These are phyloP conservation scores for Eilema griseolum DNA, from an alignment of 2,888 invertebrate species.

Conservation along the genomic window DNA sequence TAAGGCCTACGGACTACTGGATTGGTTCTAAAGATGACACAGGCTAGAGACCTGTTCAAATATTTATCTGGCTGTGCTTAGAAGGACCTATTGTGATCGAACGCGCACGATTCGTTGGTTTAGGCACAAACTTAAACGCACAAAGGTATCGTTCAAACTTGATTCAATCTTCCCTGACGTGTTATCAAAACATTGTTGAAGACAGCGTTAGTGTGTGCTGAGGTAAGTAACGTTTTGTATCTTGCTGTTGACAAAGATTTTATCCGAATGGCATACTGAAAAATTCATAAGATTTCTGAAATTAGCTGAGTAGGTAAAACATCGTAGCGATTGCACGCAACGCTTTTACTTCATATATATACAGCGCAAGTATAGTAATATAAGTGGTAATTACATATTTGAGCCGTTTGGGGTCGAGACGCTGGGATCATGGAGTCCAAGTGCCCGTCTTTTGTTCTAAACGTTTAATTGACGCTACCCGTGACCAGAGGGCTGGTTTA, in stretches of 20 bases:
- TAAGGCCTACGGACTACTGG: background rate
- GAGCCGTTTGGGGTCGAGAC: too few relatives aligned
- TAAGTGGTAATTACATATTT: too few relatives aligned
- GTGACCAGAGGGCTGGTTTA: too few relatives aligned
- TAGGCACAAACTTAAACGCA: background rate
- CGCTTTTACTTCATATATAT: too few relatives aligned
- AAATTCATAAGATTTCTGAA: too few relatives aligned
- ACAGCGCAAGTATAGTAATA: too few relatives aligned
- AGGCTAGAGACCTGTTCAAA: slow-evolving; percentile 5
- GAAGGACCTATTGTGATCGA: slow-evolving; percentile 3
- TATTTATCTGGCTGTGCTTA: background rate
- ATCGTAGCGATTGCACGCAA: too few relatives aligned
- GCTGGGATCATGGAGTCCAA: too few relatives aligned
- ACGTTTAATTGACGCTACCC: too few relatives aligned
- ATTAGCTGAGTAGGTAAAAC: too few relatives aligned
- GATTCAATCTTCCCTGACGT: background rate
- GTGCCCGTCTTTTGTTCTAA: too few relatives aligned
- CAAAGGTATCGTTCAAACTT: background rate
- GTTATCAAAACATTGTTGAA: background rate
- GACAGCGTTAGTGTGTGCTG: background rate
- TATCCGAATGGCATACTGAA: background rate
- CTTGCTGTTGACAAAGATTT: background rate
- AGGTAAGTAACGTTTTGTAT: background rate
- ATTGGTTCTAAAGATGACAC: background rate
- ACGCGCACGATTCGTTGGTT: background rate